phyloP scores from a whole-genome alignment of 2,888 invertebrate species.

The Sympetrum striolatum region DNA sequence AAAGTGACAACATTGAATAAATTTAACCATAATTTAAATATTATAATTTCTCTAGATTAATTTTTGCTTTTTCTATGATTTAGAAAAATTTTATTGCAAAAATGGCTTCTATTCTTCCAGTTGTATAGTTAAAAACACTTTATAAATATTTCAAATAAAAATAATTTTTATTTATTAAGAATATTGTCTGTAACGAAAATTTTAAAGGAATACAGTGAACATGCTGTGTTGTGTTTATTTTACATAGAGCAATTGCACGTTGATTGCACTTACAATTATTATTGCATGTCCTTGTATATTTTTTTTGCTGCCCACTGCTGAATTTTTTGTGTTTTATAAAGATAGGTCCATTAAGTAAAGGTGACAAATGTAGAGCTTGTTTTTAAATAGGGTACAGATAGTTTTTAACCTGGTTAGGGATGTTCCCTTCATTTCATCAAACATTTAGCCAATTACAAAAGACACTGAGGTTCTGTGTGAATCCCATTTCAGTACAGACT shows the following conservation, averaged over 20 bases:
- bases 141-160: too few relatives aligned
- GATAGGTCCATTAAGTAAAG: background rate
- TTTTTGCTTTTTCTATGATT: too few relatives aligned
- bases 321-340: background rate
- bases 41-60: too few relatives aligned
- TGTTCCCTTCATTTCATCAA: background rate
- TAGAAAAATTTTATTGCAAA: too few relatives aligned
- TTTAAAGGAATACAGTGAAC: background rate
- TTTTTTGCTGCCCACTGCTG: background rate
- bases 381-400: too few relatives aligned
- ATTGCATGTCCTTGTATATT: background rate
- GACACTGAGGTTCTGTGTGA: constrained; percentile 33
- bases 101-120: too few relatives aligned
- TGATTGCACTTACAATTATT: background rate
- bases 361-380: too few relatives aligned
- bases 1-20: too few relatives aligned
- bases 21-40: too few relatives aligned
- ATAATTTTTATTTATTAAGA: too few relatives aligned
- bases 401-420: background rate
- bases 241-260: background rate
- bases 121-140: too few relatives aligned
- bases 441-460: background rate
- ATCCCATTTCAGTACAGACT: constrained; percentile 76
- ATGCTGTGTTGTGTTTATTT: background rate
- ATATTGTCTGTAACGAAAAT: too few relatives aligned